Conservation (phyloP, 2,888 invertebrate species). For the Andrena camellia region DNA sequence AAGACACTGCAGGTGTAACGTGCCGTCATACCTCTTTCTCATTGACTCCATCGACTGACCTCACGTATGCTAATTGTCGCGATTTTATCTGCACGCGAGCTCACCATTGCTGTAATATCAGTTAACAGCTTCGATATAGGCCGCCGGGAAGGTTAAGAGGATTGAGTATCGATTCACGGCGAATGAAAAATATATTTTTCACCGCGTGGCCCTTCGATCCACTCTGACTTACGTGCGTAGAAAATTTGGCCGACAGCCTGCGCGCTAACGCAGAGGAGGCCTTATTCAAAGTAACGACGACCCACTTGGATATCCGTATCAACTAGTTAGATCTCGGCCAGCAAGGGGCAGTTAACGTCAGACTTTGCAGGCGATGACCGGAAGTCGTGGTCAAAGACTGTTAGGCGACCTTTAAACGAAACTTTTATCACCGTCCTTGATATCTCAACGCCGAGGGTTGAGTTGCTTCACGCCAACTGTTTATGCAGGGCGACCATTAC, state of each 20-base stretch:
- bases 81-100: constrained; percentile 82
- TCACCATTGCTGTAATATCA: constrained; percentile 58
- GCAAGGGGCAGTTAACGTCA: constrained; percentile 32
- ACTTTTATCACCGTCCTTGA: constrained; percentile 60
- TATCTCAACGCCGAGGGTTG: not conserved
- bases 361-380: constrained; percentile 62
- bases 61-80: constrained; percentile 82
- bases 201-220: not conserved
- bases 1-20: constrained; percentile 67
- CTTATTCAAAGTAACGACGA: constrained; percentile 28
- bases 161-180: constrained; percentile 34
- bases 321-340: constrained; percentile 51
- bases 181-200: constrained; percentile 4
- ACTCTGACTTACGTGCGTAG: not conserved
- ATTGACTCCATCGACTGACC: constrained; percentile 74
- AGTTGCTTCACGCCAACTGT: not conserved
- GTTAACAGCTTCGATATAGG: constrained; percentile 60
- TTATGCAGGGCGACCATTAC: not conserved
- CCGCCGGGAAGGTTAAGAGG: constrained; percentile 23
- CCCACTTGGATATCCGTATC: constrained; percentile 62
- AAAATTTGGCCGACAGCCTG: not conserved
- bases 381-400: constrained; percentile 62
- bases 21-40: constrained; percentile 43
- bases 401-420: constrained; percentile 34
- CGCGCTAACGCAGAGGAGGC: not conserved